phyloP scores from a whole-genome alignment of 2,797 vertebrate genomes.

The Argya squamiceps region DNA sequence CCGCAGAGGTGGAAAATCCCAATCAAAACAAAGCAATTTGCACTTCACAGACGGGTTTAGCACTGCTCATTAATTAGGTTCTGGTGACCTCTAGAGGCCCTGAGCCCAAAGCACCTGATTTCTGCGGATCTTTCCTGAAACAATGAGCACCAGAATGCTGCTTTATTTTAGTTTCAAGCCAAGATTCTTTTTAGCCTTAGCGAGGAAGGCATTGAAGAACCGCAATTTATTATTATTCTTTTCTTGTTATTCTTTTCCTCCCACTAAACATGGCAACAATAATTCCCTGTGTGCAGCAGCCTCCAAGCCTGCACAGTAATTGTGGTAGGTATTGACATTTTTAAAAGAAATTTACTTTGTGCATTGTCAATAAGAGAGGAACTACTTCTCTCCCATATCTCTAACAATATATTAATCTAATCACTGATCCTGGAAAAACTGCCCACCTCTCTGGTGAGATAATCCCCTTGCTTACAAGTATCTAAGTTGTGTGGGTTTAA shows the following conservation, averaged over 20 bases:
- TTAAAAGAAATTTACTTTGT: background rate
- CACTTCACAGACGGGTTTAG: background rate
- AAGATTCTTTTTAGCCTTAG: background rate
- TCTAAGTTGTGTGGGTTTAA: background rate
- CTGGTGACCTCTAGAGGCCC: slow-evolving; percentile 69
- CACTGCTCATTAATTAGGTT: slow-evolving; percentile 21
- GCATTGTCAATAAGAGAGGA: background rate
- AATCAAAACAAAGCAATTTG: background rate
- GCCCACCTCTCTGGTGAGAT: background rate
- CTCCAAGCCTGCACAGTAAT: background rate
- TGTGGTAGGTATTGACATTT: background rate
- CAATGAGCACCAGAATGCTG: background rate
- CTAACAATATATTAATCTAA: background rate
- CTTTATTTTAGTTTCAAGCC: background rate
- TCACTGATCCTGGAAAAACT: background rate
- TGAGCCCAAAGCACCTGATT: background rate
- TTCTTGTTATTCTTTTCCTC: background rate
- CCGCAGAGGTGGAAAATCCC: background rate
- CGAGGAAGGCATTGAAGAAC: background rate
- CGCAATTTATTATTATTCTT: background rate
- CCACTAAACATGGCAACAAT: background rate
- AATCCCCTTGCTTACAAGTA: background rate
- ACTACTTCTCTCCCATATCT: background rate
- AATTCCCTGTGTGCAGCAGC: background rate
- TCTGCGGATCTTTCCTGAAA: background rate